Conservation (phyloP, 2,797 vertebrate genomes). For the Pipistrellus nathusii region DNA sequence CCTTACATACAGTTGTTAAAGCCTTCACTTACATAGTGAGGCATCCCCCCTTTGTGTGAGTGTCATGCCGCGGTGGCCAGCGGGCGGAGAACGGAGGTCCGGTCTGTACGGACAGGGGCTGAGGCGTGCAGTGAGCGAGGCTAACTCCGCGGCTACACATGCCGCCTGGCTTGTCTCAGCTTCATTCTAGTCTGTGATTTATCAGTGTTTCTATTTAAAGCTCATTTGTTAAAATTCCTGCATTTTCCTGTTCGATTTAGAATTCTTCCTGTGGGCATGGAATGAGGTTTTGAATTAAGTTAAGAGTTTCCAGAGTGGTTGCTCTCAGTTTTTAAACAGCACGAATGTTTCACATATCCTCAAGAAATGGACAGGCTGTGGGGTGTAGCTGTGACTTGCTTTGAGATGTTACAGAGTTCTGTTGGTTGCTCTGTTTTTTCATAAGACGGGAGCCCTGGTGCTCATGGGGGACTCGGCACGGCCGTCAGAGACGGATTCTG, state of each 20-base stretch:
- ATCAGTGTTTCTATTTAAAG: background rate
- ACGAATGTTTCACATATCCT: background rate
- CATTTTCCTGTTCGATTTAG: background rate
- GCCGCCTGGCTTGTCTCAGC: background rate
- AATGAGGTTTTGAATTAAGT: background rate
- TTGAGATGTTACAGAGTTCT: background rate
- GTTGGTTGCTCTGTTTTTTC: background rate
- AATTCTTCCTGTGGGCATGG: constrained; percentile 21
- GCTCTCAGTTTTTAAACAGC: background rate
- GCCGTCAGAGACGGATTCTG: background rate
- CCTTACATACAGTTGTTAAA: background rate
- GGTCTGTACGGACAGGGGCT: too few species aligned
- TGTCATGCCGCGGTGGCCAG: accelerated
- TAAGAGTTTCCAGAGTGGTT: background rate
- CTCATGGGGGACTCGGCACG: background rate
- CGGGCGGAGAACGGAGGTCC: accelerated
- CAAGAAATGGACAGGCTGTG: background rate
- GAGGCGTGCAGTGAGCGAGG: background rate
- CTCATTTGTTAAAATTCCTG: background rate
- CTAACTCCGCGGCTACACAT: background rate
- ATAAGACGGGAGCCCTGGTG: background rate
- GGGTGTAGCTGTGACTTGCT: background rate
- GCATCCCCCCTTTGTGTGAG: accelerated
- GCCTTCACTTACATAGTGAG: background rate
- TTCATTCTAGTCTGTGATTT: background rate